These are phyloP conservation scores for Eulacestoma nigropectus DNA, from an alignment of 2,113 vertebrate species.

Conservation along the genomic window DNA sequence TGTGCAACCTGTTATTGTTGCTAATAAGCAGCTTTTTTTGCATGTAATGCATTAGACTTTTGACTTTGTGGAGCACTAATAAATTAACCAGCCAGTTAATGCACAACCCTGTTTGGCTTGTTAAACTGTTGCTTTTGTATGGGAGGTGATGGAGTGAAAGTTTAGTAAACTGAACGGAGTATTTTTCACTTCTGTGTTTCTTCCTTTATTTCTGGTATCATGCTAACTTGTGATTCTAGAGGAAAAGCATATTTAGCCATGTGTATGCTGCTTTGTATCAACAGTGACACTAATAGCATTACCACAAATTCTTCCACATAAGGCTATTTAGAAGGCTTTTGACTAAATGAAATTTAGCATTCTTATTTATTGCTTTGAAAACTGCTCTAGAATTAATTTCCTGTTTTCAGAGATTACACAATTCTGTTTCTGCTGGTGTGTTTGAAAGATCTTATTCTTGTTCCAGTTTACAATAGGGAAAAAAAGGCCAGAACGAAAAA, in stretches of 20 bases:
- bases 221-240: not conserved
- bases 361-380: constrained; percentile 18
- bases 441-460: not conserved
- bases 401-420: not conserved
- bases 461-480: not conserved
- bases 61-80: not conserved
- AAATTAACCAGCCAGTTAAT: not conserved
- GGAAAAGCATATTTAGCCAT: not conserved
- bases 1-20: not conserved
- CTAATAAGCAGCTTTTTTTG: not conserved
- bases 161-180: not conserved
- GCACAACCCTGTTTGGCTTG: not conserved
- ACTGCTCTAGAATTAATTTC: not conserved
- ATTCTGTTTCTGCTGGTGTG: not conserved
- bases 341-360: not conserved
- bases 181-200: not conserved
- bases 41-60: not conserved
- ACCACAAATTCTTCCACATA: not conserved
- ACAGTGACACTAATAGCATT: constrained; percentile 10
- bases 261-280: not conserved
- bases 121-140: not conserved
- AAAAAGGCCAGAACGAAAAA: not conserved
- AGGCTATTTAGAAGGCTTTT: not conserved
- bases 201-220: not conserved
- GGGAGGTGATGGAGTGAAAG: not conserved